phyloP scores from a whole-genome alignment of 2,888 invertebrate species.

The Metopia argyrocephala region DNA sequence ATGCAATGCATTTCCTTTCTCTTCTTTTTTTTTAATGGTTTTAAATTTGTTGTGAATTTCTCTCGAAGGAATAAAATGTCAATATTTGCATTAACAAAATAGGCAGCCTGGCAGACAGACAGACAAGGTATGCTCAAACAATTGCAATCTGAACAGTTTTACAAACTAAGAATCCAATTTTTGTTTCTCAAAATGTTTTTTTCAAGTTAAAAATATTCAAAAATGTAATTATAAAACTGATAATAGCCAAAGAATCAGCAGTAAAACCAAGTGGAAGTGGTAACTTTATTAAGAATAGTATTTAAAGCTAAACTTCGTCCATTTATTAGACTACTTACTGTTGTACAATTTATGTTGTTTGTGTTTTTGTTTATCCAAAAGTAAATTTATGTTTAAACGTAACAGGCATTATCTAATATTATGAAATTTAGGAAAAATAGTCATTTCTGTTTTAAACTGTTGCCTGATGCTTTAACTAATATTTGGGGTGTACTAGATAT shows the following conservation, averaged over 20 bases:
- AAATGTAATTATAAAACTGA: constrained; percentile 60
- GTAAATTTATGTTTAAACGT: constrained; percentile 29
- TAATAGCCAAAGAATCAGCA: constrained; percentile 8
- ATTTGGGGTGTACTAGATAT: no score
- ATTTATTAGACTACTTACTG: background rate
- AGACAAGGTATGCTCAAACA: constrained; percentile 37
- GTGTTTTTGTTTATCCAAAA: constrained; percentile 38
- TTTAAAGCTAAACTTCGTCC: background rate
- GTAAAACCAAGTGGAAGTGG: background rate
- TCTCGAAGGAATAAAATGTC: constrained; percentile 66
- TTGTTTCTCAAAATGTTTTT: background rate
- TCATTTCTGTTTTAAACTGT: background rate
- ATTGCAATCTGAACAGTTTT: constrained; percentile 30
- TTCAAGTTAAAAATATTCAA: constrained; percentile 36
- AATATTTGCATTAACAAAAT: constrained; percentile 56
- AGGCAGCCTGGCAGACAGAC: background rate
- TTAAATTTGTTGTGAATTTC: constrained; percentile 22
- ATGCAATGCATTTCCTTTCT: background rate
- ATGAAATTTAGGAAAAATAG: background rate
- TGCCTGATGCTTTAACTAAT: no score
- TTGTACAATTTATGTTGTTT: constrained; percentile 27
- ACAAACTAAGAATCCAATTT: background rate
- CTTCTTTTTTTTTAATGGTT: background rate
- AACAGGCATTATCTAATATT: background rate
- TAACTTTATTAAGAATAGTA: background rate